Evolutionary conservation across 1,140 invertebrate species (phyloP), one percentile per base, ranked within the genome.

Genomic region (Vanessa atalanta): DNA sequence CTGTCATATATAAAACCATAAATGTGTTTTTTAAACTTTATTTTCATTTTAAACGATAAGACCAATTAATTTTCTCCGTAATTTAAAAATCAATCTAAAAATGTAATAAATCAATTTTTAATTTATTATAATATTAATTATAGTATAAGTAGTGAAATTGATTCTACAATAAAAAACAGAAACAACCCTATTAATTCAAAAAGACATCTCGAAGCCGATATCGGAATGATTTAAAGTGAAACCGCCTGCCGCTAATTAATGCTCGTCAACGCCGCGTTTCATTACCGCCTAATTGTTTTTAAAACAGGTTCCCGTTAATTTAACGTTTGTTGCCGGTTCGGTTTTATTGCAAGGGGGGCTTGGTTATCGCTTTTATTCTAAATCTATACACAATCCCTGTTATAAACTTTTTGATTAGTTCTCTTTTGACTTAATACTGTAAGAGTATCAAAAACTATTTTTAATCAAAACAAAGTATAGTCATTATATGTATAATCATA

Each of bases 201-300:
- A 85, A 82, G 79, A 83, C 81, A 83, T 81, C 72, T 73, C 20
- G 15, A 57, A 65, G 72, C 64, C 74, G 66, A 67, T 68, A 76
- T 68, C 60, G 69, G 76, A 78, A 78, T 71, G 73, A 78, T 78
- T 83, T 70, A 65, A 75, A 20, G 51, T 37, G 72, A 51, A 74
- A 76, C 77, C 53, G 63, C 68, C 64, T 61, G 65, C 47, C 67
- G 70, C 79, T 81, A 80, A 78, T 88, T 86, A 88, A 88, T 75
- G 79, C 75, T 79, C 77, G 79, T 72, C 81, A 80, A 74, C 76
- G 69, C 73, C 77, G 75, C 66, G 78, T 81, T 86, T 84, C 81
- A 83, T 84, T 85, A 77, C 77, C 83, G 77, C 68, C 61, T 80
- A 85, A 87, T 87, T 88, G 86, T 87, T 88, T 87, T 88, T 83